Percentiles rank a stretch among this genome's conserved stretches.
phyloP scores from a whole-genome alignment of 2,888 invertebrate genomes.

The Herminia tarsipennalis region DNA sequence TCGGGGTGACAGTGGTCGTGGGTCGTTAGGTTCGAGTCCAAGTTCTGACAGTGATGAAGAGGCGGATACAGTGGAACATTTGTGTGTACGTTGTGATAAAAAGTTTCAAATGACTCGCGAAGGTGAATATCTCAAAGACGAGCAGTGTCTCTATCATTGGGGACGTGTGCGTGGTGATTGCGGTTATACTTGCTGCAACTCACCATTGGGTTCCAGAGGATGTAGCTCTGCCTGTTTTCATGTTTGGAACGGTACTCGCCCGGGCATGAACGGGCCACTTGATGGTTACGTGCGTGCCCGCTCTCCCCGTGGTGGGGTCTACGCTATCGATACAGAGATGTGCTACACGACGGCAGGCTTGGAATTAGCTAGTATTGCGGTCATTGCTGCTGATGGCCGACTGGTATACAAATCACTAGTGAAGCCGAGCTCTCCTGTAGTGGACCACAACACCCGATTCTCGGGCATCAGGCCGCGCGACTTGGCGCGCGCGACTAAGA shows the following conservation, averaged over 20 bases:
- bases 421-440: constrained; percentile 91
- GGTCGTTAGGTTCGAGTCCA: constrained; percentile 83
- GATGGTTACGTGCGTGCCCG: constrained; percentile 88
- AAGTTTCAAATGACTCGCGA: constrained; percentile 89
- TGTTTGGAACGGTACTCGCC: constrained; percentile 91
- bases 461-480: constrained; percentile 93
- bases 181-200: constrained; percentile 88
- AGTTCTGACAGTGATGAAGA: constrained; percentile 85
- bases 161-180: constrained; percentile 89
- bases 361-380: constrained; percentile 95
- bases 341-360: constrained; percentile 95
- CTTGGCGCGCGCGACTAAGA: constrained; percentile 87
- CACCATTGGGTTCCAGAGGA: constrained; percentile 81
- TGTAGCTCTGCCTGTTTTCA: constrained; percentile 89
- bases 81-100: constrained; percentile 90
- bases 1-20: constrained; percentile 83
- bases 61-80: constrained; percentile 85
- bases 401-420: constrained; percentile 94
- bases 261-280: constrained; percentile 91
- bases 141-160: constrained; percentile 95
- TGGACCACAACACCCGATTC: constrained; percentile 98
- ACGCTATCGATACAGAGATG: constrained; percentile 98
- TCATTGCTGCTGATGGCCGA: constrained; percentile 90
- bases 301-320: constrained; percentile 86
- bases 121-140: constrained; percentile 90